Conservation (phyloP, 2,113 vertebrate genomes). For the Cottus gobio region DNA sequence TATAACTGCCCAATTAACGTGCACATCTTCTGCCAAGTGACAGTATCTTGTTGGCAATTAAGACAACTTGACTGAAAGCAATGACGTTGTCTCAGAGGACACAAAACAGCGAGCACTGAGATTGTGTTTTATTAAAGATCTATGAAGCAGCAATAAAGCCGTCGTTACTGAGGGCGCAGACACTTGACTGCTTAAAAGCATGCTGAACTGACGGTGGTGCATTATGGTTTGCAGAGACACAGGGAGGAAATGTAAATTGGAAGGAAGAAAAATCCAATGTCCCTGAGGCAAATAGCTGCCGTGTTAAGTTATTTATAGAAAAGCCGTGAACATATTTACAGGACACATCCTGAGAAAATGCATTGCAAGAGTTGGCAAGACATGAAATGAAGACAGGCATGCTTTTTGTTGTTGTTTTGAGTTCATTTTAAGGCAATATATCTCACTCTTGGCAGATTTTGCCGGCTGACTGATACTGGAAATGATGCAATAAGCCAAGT, state of each 20-base stretch:
- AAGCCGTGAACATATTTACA: slow-evolving; percentile 38
- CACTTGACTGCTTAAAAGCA: slow-evolving; percentile 17
- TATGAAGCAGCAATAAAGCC: slow-evolving; percentile 23
- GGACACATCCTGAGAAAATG: slow-evolving; percentile 45
- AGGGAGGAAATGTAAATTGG: slow-evolving; percentile 12
- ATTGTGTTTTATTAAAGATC: slow-evolving; percentile 47
- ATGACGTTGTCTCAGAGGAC: slow-evolving; percentile 27
- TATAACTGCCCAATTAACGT: slow-evolving; percentile 49
- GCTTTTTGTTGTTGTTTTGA: slow-evolving; percentile 14
- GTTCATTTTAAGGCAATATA: slow-evolving; percentile 64
- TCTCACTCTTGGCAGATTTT: slow-evolving; percentile 61
- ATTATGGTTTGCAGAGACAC: slow-evolving; percentile 13
- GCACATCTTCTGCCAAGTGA: slow-evolving; percentile 32
- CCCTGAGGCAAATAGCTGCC: slow-evolving; percentile 48
- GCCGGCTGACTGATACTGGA: slow-evolving; percentile 51
- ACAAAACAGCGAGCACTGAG: neutral
- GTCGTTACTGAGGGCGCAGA: neutral
- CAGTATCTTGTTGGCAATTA: slow-evolving; percentile 48
- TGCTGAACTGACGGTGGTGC: neutral
- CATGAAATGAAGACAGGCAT: slow-evolving; percentile 48
- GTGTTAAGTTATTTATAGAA: slow-evolving; percentile 35
- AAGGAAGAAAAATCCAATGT: neutral
- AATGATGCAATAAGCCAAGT: slow-evolving; percentile 69
- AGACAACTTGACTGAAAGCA: slow-evolving; percentile 40
- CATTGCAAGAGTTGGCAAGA: slow-evolving; percentile 51